Percentiles rank a stretch among this genome's conserved stretches.
Evolutionary conservation across 1,140 invertebrate genomes (phyloP).

Genomic region (Danaus plexippus): DNA sequence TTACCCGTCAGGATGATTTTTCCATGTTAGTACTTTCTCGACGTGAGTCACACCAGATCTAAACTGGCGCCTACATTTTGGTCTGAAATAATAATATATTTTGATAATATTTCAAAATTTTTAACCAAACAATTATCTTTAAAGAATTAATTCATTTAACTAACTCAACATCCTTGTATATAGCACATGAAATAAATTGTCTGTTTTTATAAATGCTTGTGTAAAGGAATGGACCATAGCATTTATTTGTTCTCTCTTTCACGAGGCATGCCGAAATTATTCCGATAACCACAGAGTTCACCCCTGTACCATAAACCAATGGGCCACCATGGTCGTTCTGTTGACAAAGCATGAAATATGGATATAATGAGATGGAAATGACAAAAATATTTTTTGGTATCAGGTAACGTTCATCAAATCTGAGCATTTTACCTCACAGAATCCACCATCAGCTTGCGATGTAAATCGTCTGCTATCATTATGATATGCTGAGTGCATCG

Average conservation of each 20-base stretch:
- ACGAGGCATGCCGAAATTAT: conserved; percentile 54
- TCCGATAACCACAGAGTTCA: conserved; percentile 42
- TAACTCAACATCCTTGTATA: conserved; percentile 58
- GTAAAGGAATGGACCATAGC: conserved; percentile 59
- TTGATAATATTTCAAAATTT: neutral
- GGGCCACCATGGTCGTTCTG: conserved; percentile 62
- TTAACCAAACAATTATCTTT: conserved; percentile 1
- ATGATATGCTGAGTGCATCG: conserved; percentile 46
- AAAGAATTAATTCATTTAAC: conserved; percentile 12
- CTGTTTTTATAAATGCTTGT: conserved; percentile 58
- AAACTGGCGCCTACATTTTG: conserved; percentile 58
- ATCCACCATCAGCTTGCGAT: conserved; percentile 35
- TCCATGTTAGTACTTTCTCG: conserved; percentile 50
- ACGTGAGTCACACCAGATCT: conserved; percentile 50
- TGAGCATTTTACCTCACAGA: conserved; percentile 40
- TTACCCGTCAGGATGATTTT: conserved; percentile 56
- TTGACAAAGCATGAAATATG: too few species aligned
- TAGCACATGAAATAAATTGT: conserved; percentile 55
- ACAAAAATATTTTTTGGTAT: neutral
- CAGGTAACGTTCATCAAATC: too few species aligned
- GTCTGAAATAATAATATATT: conserved; percentile 33
- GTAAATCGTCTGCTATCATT: conserved; percentile 28
- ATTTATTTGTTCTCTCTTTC: conserved; percentile 52
- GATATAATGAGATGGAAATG: neutral
- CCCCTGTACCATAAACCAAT: conserved; percentile 41